Conservation (phyloP, 1,140 invertebrate genomes). For the Aphelenchoides avenae region DNA sequence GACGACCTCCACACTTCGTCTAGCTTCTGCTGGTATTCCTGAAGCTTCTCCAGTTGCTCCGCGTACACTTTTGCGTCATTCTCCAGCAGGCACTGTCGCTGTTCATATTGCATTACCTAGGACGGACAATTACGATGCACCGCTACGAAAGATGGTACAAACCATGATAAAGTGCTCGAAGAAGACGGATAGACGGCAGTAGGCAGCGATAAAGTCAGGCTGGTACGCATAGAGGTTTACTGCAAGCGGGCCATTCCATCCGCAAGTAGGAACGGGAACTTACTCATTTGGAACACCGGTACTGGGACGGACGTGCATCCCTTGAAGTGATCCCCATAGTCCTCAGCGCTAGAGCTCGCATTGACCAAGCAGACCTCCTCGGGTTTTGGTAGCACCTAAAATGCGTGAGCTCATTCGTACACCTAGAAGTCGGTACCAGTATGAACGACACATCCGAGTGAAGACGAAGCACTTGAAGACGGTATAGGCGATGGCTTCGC, state of each 20-base stretch:
- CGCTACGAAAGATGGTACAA: no score
- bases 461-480: constrained; percentile 28
- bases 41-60: constrained; percentile 28
- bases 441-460: constrained; percentile 36
- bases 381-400: constrained; percentile 27
- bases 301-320: constrained; percentile 37
- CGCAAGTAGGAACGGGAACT: background rate
- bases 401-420: background rate
- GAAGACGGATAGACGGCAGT: constrained; percentile 38
- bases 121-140: background rate
- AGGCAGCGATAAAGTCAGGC: constrained; percentile 37
- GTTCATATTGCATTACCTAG: constrained; percentile 36
- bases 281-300: constrained; percentile 46
- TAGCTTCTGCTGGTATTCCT: constrained; percentile 31
- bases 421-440: constrained; percentile 15
- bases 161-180: constrained; percentile 39
- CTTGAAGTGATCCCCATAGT: constrained; percentile 14
- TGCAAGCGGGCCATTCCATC: constrained; percentile 4
- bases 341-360: background rate
- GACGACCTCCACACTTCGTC: constrained; percentile 28
- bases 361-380: constrained; percentile 39
- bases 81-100: constrained; percentile 35
- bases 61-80: constrained; percentile 28
- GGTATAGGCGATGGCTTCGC: constrained; percentile 18
- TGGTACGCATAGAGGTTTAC: constrained; percentile 34